Base-by-base conservation (phyloP, 2,113 vertebrate species). In the Hylia prasina region DNA sequence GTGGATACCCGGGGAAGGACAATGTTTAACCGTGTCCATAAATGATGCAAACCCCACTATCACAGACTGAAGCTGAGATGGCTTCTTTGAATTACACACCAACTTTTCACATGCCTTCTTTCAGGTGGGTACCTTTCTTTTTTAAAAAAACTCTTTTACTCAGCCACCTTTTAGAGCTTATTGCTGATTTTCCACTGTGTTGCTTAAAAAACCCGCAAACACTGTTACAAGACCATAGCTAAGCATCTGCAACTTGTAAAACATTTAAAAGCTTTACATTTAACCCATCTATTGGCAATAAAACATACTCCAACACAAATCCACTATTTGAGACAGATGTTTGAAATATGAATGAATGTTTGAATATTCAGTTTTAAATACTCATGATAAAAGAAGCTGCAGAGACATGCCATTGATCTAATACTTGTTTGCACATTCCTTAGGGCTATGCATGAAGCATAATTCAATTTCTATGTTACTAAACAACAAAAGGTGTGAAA, bases 401-500 rank as follows among this genome's bases (percentile, higher is more conserved):
- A 98, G 98, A 98, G 98, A 96, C 90, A 77, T 93, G 94, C 95
- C 97, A 97, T 97, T 97, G 97, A 98, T 98, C 97, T 98, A 97
- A 97, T 96, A 96, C 95, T 96, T 98, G 97, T 98, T 97, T 98
- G 95, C 98, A 97, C 97, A 97, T 98, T 98, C 97, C 97, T 98
- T 94, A 91, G 75, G 98, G 97, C 96, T 96, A 94, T 95, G 96
- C 87, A 96, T 96, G 97, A 97, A 96, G 95, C 97, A 96, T 97
- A 98, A 98, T 98, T 95, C 97, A 97, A 97, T 96, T 98, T 98
- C 97, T 98, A 95, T 86, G 88, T 93, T 86, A 89, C 94, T 96
- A 97, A 98, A 97, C 95, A 98, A 98, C 98, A 98, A 98, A 98
- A 98, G 98, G 97, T 96, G 85, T 95, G 98, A 98, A 96, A 97